Evolutionary conservation across 1,140 invertebrate species (phyloP), one percentile per base, ranked within the genome.

Genomic region (Drosophila simulans): DNA sequence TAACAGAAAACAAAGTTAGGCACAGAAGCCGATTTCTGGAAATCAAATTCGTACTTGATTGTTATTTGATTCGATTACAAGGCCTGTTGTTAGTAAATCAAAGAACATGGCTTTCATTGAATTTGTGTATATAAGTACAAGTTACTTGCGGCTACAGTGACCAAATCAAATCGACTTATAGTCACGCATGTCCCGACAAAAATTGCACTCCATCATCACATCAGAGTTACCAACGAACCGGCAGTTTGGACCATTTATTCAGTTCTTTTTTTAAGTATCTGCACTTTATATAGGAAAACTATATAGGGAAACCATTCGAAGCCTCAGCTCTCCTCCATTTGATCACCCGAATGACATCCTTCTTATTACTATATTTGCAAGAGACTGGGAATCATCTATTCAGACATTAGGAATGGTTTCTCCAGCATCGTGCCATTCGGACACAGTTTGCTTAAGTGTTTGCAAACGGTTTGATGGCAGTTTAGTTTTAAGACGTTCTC

Each of bases 61-160:
- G 77, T 59, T 58, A 73, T 66, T 82, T 82, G 62, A 82, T 82
- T 77, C 57, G 79, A 82, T 77, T 77, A 82, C 58, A 76, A 43
- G 43, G 27, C 35, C 31, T 31, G 31, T 27, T 31, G 31, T 31
- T 8, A 2, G 7, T 10, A 2, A 31, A 31, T 49, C 43, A 5
- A 46, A 3, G 10, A 10, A 43, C 42, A 20, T 20, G 42, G 1
- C 3, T 20, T 11, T 11, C 12, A 46, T 13, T 13, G 20, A 22
- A 53, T 53, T n/a, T 48, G 53, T 25, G 34, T 27, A 11, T 48
- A n/a, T 48, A 40, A 25, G 4, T 5, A n/a, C 53, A 8, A n/a
- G 15, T 4, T 13, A 46, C 40, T 43, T 46, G 15, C 20, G 3
- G 20, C 27, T 57, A 17, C 17, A 34, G 42, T 22, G 27, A 11